Base-by-base conservation (phyloP, 2,888 invertebrate genomes). In the Cosmia pyralina region DNA sequence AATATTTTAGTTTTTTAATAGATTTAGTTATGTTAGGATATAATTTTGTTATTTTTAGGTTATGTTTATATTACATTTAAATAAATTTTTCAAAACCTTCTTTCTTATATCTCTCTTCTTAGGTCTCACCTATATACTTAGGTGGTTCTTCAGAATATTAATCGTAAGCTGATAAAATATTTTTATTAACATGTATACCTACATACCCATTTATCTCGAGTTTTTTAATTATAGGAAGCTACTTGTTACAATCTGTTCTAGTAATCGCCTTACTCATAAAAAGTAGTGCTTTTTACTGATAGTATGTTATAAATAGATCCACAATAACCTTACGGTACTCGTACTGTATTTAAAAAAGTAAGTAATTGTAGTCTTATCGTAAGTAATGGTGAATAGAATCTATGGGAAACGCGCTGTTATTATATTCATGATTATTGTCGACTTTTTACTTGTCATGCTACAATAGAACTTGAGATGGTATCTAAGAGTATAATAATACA, bases 281-380 rank as follows among this genome's bases (percentile, higher is more conserved):
- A 72, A 38, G 7, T 55, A 60, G 5, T 60, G 38, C 41, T 41
- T 41, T 38, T 41, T 41, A 41, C 41, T 41, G 41, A 41, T 41
- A 41, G 1, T 41, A 41, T 41, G 41, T 41, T 38, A 46, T 46
- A 69, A 59, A 66, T 58, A 72, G 46, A 57, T 53, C 13, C 53
- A 53, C 60, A 66, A 59, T 65, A 50, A 81, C 5, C 34, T 62
- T 58, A 75, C 65, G 68, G 78, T 57, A 59, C 28, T 41, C 58
- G 50, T 50, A 57, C 50, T 34, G n/a, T 46, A n/a, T 28, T 55
- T 15, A 53, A 83, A 81, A 74, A 79, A 57, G 38, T 48, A 46
- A 48, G 55, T 68, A 70, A 79, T 79, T 69, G 74, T 48, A 11
- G 19, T 65, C 13, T 79, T 79, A 79, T 83, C 69, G 50, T 52